Evolutionary conservation across 2,888 invertebrate species (phyloP).

Genomic region (Chaitophorus viminalis): DNA sequence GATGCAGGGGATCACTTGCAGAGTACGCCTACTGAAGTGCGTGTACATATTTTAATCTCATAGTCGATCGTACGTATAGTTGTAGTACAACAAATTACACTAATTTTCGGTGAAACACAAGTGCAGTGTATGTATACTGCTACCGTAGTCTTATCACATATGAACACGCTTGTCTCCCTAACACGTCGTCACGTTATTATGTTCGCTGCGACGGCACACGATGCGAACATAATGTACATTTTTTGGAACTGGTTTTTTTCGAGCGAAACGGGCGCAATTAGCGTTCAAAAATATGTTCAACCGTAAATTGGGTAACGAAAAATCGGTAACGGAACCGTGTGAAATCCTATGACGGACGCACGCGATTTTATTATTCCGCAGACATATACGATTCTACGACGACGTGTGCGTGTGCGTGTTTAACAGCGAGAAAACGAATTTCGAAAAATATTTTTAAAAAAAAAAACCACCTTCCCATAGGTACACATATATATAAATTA

Average conservation of each 20-base stretch:
- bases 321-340: neutral
- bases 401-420: neutral
- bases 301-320: neutral
- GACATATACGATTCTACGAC: neutral
- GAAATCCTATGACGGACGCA: neutral
- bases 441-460: neutral
- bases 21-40: too few relatives aligned
- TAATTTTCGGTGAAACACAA: neutral
- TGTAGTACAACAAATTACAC: neutral
- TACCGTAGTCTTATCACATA: neutral
- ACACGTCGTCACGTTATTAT: neutral
- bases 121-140: neutral
- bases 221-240: neutral
- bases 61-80: neutral
- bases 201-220: too few relatives aligned
- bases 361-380: neutral
- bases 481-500: too few relatives aligned
- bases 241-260: constrained; percentile 20
- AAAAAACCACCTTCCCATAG: neutral
- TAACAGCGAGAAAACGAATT: neutral
- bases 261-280: neutral
- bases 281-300: neutral
- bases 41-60: neutral
- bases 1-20: too few relatives aligned
- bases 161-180: neutral